Percentiles rank a stretch among this genome's conserved stretches.
Evolutionary conservation across 2,888 invertebrate genomes (phyloP).

Genomic region (Eupithecia insigniata): DNA sequence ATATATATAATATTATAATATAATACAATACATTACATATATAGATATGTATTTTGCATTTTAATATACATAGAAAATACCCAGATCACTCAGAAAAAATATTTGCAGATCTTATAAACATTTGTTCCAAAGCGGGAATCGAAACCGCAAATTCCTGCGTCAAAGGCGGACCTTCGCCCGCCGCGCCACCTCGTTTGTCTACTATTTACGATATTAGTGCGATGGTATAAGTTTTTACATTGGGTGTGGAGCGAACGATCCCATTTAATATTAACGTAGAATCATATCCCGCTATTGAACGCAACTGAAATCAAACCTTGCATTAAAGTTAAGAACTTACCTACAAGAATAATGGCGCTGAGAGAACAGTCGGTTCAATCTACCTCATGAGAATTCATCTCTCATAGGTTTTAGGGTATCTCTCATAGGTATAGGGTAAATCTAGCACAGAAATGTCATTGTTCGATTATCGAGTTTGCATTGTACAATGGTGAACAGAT

Average conservation of each 20-base stretch:
- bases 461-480: too few species aligned
- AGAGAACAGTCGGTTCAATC: constrained; percentile 18
- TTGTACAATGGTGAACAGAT: too few species aligned
- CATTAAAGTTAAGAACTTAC: constrained; percentile 53
- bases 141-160: too few species aligned
- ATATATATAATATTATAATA: too few species aligned
- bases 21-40: too few species aligned
- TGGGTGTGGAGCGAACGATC: constrained; percentile 27
- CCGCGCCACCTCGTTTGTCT: too few species aligned
- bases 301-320: constrained; percentile 51
- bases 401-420: neutral
- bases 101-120: too few species aligned
- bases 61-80: too few species aligned
- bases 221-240: neutral
- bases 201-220: neutral
- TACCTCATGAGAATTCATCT: neutral
- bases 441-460: neutral
- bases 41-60: too few species aligned
- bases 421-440: neutral
- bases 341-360: constrained; percentile 37
- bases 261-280: constrained; percentile 52
- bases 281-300: constrained; percentile 37
- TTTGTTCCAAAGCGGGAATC: too few species aligned
- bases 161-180: too few species aligned
- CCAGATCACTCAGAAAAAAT: too few species aligned